These are phyloP conservation scores for Limnothrissa miodon DNA, from an alignment of 2,113 vertebrate genomes.

Conservation along the genomic window DNA sequence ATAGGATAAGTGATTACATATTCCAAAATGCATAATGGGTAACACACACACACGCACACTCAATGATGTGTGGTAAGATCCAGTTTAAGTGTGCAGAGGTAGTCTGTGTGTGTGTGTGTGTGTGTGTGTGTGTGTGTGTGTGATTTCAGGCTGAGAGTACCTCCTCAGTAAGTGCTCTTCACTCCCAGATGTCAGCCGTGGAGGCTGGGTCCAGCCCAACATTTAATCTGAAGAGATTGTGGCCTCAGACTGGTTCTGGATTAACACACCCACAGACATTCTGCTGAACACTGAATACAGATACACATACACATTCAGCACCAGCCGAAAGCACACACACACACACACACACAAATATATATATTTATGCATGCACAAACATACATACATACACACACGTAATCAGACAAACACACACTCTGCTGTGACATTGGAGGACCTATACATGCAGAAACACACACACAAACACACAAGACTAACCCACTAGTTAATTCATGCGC, in stretches of 20 bases:
- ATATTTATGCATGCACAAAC: background rate
- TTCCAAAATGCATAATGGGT: background rate
- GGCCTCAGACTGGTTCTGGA: slow-evolving; percentile 56
- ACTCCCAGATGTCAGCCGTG: slow-evolving; percentile 49
- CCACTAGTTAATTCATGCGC: too few species aligned
- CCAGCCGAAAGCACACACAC: background rate
- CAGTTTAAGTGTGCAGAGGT: background rate
- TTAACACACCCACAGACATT: slow-evolving; percentile 46
- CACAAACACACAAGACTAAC: background rate
- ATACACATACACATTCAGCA: background rate
- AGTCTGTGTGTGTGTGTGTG: background rate
- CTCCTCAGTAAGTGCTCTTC: slow-evolving; percentile 42
- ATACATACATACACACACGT: background rate
- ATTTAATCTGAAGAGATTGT: slow-evolving; percentile 64
- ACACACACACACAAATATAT: background rate
- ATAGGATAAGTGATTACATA: background rate
- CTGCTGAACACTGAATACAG: background rate
- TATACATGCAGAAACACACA: background rate
- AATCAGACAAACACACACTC: slow-evolving; percentile 1
- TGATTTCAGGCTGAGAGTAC: slow-evolving; percentile 50
- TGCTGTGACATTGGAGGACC: background rate
- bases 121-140: background rate
- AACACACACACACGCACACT: slow-evolving; percentile 3
- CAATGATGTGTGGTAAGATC: background rate
- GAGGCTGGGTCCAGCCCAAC: slow-evolving; percentile 35